Percentiles rank a stretch among this genome's conserved stretches.
phyloP scores from a whole-genome alignment of 1,140 invertebrate species.

The Aradophagus sp. region DNA sequence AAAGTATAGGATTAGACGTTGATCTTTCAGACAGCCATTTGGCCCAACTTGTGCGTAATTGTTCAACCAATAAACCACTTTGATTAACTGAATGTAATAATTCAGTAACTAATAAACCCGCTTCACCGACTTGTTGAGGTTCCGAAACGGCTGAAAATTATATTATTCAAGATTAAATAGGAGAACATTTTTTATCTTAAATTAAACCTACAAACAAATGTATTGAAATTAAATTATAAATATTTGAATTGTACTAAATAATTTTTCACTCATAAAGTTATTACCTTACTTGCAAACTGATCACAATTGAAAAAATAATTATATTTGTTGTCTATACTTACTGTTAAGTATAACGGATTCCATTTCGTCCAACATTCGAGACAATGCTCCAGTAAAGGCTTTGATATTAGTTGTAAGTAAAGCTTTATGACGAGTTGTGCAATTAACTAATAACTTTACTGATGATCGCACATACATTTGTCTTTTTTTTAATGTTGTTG shows the following conservation, averaged over 20 bases:
- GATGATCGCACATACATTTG: conserved; percentile 78
- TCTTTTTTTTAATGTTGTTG: conserved; percentile 76
- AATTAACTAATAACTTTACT: conserved; percentile 78
- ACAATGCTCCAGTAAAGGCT: conserved; percentile 75
- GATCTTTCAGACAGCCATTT: conserved; percentile 70
- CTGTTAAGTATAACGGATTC: conserved; percentile 77
- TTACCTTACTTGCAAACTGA: too few species aligned
- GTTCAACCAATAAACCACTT: conserved; percentile 64
- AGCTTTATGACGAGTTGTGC: conserved; percentile 76
- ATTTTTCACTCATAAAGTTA: too few species aligned
- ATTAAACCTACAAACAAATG: too few species aligned
- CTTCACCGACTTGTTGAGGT: conserved; percentile 75
- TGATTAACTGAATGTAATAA: conserved; percentile 74
- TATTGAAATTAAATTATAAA: too few species aligned
- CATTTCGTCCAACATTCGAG: conserved; percentile 78
- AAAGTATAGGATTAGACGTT: conserved; percentile 72
- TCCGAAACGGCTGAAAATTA: conserved; percentile 70
- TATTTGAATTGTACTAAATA: too few species aligned
- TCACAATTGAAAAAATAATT: too few species aligned
- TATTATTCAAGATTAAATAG: too few species aligned
- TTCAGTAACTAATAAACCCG: conserved; percentile 74
- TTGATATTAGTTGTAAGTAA: conserved; percentile 73
- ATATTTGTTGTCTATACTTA: too few species aligned
- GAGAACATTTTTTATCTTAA: too few species aligned
- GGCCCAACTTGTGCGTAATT: conserved; percentile 68